A percentile compares a stretch with the other conserved stretches of the same genome.
phyloP scores from a whole-genome alignment of 2,113 vertebrate genomes.

The Anguilla japonica region DNA sequence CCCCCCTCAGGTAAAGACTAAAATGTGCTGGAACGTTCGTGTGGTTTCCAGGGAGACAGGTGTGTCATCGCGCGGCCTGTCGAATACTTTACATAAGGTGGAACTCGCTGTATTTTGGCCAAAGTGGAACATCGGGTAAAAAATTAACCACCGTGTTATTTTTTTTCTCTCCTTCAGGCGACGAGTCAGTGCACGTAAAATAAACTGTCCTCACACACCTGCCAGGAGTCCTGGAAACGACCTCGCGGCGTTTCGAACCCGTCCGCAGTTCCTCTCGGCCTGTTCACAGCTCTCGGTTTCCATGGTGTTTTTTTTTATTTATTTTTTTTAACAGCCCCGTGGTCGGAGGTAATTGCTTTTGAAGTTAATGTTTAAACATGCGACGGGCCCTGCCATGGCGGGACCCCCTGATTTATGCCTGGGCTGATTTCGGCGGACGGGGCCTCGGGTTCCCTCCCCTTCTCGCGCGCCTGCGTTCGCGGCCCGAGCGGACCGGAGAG shows the following conservation, averaged over 20 bases:
- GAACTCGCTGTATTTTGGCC: neutral
- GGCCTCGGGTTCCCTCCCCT: neutral
- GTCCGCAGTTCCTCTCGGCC: neutral
- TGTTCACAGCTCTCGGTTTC: constrained; percentile 15
- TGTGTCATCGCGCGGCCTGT: neutral
- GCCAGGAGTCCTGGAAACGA: neutral
- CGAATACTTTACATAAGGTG: neutral
- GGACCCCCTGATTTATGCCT: constrained; percentile 25
- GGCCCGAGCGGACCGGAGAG: neutral
- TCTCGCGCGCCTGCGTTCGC: neutral
- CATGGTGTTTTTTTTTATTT: neutral
- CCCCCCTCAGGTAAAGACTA: neutral
- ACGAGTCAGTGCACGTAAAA: neutral
- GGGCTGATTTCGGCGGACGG: constrained; percentile 19
- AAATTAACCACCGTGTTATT: neutral
- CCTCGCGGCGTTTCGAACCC: neutral
- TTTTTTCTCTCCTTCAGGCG: neutral
- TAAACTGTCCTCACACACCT: neutral
- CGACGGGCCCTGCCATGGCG: neutral
- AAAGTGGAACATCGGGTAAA: neutral
- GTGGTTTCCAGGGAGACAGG: neutral
- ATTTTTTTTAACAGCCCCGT: neutral
- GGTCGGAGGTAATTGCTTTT: constrained; percentile 28
- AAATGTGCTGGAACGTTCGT: too few species aligned
- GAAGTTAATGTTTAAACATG: constrained; percentile 37